phyloP scores from a whole-genome alignment of 2,888 invertebrate genomes.

The Sycophila texana region DNA sequence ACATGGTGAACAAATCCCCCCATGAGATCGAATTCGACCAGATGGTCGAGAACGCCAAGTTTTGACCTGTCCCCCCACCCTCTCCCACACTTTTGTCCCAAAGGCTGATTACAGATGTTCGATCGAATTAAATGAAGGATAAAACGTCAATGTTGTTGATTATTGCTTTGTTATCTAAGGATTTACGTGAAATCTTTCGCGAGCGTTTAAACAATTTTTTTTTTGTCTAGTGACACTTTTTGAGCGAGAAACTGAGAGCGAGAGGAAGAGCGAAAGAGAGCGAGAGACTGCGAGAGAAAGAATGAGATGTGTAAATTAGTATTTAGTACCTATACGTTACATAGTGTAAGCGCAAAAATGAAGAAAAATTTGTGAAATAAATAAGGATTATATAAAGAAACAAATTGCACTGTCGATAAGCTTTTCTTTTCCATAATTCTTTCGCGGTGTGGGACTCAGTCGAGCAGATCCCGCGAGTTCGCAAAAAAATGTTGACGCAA shows the following conservation, averaged over 20 bases:
- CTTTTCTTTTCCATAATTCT: constrained; percentile 17
- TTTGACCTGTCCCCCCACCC: constrained; percentile 5
- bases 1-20: constrained; percentile 83
- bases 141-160: not conserved
- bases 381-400: not conserved
- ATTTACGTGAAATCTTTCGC: not conserved
- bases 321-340: no score
- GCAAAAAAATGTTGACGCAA: constrained; percentile 39
- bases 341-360: not conserved
- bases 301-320: not conserved
- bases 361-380: constrained; percentile 37
- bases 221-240: not conserved
- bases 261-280: not conserved
- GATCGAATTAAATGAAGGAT: not conserved
- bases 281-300: not conserved
- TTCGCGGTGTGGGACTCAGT: not conserved
- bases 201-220: not conserved
- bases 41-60: constrained; percentile 63
- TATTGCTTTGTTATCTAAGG: constrained; percentile 1
- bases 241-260: not conserved
- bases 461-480: constrained; percentile 24
- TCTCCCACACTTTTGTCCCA: no score
- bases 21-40: constrained; percentile 83
- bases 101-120: no score
- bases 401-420: not conserved